Evolutionary conservation across 2,888 invertebrate species (phyloP).

Genomic region (Nasonia oneida): DNA sequence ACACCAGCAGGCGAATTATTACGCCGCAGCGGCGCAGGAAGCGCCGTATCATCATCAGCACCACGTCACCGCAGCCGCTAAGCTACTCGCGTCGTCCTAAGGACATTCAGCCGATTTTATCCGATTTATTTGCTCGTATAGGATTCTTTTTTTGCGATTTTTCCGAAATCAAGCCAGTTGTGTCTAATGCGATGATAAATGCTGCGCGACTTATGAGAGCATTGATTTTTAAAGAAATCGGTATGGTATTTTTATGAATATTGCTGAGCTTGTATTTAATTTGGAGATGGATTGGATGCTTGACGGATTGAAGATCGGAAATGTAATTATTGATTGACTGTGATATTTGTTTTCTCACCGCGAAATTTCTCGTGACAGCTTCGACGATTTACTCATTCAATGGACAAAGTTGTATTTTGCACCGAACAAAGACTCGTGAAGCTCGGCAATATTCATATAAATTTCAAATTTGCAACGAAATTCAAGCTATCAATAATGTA

Average conservation of each 20-base stretch:
- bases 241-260: too few species aligned
- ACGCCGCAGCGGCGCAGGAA: slow-evolving; percentile 79
- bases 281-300: too few species aligned
- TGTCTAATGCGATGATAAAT: too few species aligned
- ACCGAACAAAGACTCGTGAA: neutral
- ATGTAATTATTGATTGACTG: neutral
- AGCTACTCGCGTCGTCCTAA: slow-evolving; percentile 88
- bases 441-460: neutral
- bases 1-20: slow-evolving; percentile 75
- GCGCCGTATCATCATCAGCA: slow-evolving; percentile 91
- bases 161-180: too few species aligned
- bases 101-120: neutral
- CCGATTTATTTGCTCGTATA: too few species aligned
- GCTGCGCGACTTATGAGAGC: too few species aligned
- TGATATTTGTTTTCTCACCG: neutral
- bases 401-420: neutral
- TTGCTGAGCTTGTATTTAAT: too few species aligned
- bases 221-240: too few species aligned
- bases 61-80: slow-evolving; percentile 91
- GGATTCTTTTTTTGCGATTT: too few species aligned
- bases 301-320: too few species aligned
- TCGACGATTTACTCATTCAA: neutral
- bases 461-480: neutral
- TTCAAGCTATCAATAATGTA: neutral
- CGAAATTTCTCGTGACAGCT: neutral